These are phyloP conservation scores for Adoxophyes honmai DNA, from an alignment of 1,140 invertebrate species.

Conservation along the genomic window DNA sequence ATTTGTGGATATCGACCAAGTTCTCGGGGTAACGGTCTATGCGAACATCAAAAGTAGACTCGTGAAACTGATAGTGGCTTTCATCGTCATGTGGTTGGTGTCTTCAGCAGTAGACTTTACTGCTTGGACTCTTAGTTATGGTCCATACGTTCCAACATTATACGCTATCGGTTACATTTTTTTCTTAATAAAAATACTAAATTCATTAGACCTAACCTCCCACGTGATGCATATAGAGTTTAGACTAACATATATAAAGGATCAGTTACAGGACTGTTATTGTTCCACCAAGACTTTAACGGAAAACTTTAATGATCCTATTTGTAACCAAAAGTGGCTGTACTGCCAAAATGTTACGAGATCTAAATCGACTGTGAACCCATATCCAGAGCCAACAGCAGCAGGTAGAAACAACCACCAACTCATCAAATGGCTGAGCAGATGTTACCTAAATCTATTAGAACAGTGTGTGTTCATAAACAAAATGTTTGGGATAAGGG, in stretches of 20 bases:
- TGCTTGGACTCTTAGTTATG: slow-evolving; percentile 34
- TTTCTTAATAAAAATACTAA: slow-evolving; percentile 45
- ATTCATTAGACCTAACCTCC: slow-evolving; percentile 39
- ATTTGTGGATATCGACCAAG: slow-evolving; percentile 34
- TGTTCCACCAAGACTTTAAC: not conserved
- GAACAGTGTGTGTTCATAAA: slow-evolving; percentile 46
- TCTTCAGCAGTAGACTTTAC: slow-evolving; percentile 31
- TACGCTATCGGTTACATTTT: slow-evolving; percentile 37
- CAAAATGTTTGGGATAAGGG: slow-evolving; percentile 43
- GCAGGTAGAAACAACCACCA: slow-evolving; percentile 11
- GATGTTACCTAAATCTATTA: slow-evolving; percentile 39
- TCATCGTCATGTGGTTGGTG: slow-evolving; percentile 28
- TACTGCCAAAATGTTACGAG: slow-evolving; percentile 15
- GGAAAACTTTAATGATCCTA: slow-evolving; percentile 17
- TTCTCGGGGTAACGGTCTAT: slow-evolving; percentile 26
- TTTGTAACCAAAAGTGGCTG: slow-evolving; percentile 31
- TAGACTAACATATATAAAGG: slow-evolving; percentile 31
- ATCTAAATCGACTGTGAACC: not conserved
- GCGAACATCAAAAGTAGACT: slow-evolving; percentile 25
- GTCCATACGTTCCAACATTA: slow-evolving; percentile 25
- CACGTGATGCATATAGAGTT: slow-evolving; percentile 40
- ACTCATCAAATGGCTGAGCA: slow-evolving; percentile 31
- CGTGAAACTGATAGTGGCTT: slow-evolving; percentile 27
- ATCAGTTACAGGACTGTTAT: slow-evolving; percentile 28
- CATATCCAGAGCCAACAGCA: not conserved